Conservation (phyloP, 2,888 invertebrate genomes). For the Timema cristinae region DNA sequence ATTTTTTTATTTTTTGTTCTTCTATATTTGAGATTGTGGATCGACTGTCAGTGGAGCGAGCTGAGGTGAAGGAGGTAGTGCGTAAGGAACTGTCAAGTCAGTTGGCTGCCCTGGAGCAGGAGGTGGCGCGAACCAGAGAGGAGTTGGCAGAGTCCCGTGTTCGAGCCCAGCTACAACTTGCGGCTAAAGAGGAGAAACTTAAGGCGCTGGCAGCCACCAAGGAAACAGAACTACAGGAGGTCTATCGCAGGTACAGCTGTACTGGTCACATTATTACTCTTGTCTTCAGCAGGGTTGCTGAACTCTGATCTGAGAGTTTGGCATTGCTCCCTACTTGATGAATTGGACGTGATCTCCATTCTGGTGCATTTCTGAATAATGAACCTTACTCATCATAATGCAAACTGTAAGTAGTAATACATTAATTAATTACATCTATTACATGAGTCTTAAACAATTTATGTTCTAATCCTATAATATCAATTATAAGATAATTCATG, state of each 20-base stretch:
- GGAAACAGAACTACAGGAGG: slow-evolving; percentile 72
- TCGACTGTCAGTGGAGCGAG: slow-evolving; percentile 53
- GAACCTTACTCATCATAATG: too few relatives aligned
- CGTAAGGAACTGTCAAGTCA: slow-evolving; percentile 60
- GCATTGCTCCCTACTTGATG: too few relatives aligned
- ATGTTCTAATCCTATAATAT: too few relatives aligned
- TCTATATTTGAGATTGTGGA: slow-evolving; percentile 44
- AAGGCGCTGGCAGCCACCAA: slow-evolving; percentile 52
- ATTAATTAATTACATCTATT: too few relatives aligned
- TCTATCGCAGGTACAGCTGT: slow-evolving; percentile 65
- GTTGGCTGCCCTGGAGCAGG: slow-evolving; percentile 51
- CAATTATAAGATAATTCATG: too few relatives aligned
- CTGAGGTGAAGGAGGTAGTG: slow-evolving; percentile 55
- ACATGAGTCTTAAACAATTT: too few relatives aligned
- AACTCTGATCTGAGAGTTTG: too few relatives aligned
- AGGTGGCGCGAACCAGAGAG: slow-evolving; percentile 27
- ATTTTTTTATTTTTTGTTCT: background rate
- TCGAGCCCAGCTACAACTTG: slow-evolving; percentile 33
- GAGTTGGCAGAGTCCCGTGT: slow-evolving; percentile 32
- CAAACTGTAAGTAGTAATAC: too few relatives aligned
- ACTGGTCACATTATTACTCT: slow-evolving; percentile 22
- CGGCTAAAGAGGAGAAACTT: slow-evolving; percentile 15
- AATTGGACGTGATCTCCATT: too few relatives aligned
- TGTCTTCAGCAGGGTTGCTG: background rate
- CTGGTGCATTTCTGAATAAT: too few relatives aligned